Base-by-base conservation (phyloP, 35 echinoderm and acorn worm genomes). In the Ophioderma brevispina region DNA sequence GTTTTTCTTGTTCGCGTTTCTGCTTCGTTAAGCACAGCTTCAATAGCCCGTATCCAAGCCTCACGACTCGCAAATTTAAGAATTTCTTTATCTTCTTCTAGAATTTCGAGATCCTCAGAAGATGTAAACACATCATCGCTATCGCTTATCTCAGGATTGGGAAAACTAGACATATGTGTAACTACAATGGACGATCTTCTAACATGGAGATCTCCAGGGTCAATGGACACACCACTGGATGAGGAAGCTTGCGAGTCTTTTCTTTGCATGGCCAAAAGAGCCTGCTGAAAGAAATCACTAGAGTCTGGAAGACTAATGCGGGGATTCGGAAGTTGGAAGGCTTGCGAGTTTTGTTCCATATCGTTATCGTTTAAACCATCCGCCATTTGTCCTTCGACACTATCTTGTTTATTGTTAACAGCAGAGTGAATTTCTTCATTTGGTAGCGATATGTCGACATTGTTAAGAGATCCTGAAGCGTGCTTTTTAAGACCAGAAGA, bases 191-290 rank as follows among this genome's bases (percentile, higher is more conserved):
- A 64, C 11, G 83, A 64, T 34, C 83, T 3, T 35, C 83, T 52
- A 63, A 85, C 32, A 38, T 85, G 83, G 0, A 85, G 83, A 30
- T 85, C 83, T 2, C 83, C 83, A 30, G 83, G 83, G 28, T 85
- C 83, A 63, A 28, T 70, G 5, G 6, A 13, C 15, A 10, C 23
- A 13, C 0, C 17, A 85, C 49, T 64, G 6, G 32, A 23, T 37
- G 43, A 36, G 18, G 49, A 59, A 1, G 80, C 0, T 31, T 21
- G 35, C 17, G 80, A 82, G 32, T 33, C 59, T 13, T 25, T 6
- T 70, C 6, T 85, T 32, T 33, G 39, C 55, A 85, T 0, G 55
- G 52, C 52, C 15, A 31, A 21, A 32, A 85, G 83, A 70, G 83
- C 83, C 36, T 85, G 83, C 33, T 85, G 83, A 28, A 85, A 85